Evolutionary conservation across 2,888 invertebrate genomes (phyloP).

Genomic region (Ormia ochracea): DNA sequence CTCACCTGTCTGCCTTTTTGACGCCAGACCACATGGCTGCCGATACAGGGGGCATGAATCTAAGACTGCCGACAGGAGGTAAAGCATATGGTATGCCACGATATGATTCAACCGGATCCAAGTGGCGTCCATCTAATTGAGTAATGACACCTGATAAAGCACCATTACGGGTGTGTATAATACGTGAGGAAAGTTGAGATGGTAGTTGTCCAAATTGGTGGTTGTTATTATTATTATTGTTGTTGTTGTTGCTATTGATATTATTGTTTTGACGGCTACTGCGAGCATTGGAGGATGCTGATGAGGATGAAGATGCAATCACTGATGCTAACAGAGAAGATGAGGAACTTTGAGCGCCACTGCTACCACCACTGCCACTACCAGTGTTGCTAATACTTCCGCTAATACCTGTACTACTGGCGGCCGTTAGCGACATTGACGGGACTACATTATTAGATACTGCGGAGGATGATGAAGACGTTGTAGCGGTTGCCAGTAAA

Average conservation of each 20-base stretch:
- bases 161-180: constrained; percentile 91
- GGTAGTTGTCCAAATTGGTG: constrained; percentile 76
- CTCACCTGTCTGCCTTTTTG: constrained; percentile 86
- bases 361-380: constrained; percentile 56
- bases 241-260: constrained; percentile 60
- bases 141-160: constrained; percentile 91
- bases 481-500: constrained; percentile 57
- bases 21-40: constrained; percentile 95
- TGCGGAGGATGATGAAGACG: constrained; percentile 43
- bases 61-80: constrained; percentile 89
- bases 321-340: constrained; percentile 47
- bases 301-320: constrained; percentile 52
- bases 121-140: constrained; percentile 86
- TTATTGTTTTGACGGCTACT: constrained; percentile 62
- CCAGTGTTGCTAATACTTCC: constrained; percentile 56
- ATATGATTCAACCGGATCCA: constrained; percentile 94
- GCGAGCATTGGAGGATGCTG: constrained; percentile 45
- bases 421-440: constrained; percentile 42
- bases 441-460: constrained; percentile 35
- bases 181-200: constrained; percentile 84
- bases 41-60: constrained; percentile 97
- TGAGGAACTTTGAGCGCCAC: constrained; percentile 64
- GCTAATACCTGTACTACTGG: background rate
- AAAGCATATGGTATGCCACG: constrained; percentile 96
- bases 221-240: constrained; percentile 65